Evolutionary conservation across 2,113 vertebrate genomes (phyloP), one percentile per base, ranked within the genome.

Genomic region (Lagopus leucura): DNA sequence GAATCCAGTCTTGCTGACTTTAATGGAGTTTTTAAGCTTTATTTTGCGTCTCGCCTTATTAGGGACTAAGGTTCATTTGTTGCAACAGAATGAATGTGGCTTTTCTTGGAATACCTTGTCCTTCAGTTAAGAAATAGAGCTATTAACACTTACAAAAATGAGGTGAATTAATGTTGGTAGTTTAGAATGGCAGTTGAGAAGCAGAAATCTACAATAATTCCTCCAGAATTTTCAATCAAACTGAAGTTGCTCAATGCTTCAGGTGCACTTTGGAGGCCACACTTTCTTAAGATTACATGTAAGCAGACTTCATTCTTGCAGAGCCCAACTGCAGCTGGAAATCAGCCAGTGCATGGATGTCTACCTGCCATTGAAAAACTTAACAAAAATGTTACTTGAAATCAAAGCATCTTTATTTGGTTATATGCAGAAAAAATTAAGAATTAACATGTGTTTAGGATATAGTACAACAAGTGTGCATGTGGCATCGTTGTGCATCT

Each of bases 391-490:
- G 12, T 25, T 63, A 30, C 24, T 25, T 2, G 10, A 77, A 66
- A 2, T 48, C 8, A 45, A 76, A 82, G 7, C 19, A 1, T 64
- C 65, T 81, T 6, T 19, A 25, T 78, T 83, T 63, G 50, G 10
- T 19, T 76, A 73, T 10, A 55, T 3, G 28, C 30, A 69, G 21
- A 67, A 80, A 80, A 55, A 8, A 0, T 3, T 24, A 50, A 40
- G 32, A 76, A 70, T 2, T 6, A 74, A 14, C 28, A 12, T 32
- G 27, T 15, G 6, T 65, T 63, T 38, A 73, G 43, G 58, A 34
- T 10, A 17, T 0, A 38, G 32, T 64, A 88, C 70, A 67, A 32
- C 16, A 77, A 64, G 58, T 0, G 0, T 7, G 2, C 48, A 15
- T 12, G 11, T 13, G 11, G 10, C 6, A 71, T 15, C 8, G 45